Base-by-base conservation (phyloP, 2,113 vertebrate species). In the Eubucco bourcierii region DNA sequence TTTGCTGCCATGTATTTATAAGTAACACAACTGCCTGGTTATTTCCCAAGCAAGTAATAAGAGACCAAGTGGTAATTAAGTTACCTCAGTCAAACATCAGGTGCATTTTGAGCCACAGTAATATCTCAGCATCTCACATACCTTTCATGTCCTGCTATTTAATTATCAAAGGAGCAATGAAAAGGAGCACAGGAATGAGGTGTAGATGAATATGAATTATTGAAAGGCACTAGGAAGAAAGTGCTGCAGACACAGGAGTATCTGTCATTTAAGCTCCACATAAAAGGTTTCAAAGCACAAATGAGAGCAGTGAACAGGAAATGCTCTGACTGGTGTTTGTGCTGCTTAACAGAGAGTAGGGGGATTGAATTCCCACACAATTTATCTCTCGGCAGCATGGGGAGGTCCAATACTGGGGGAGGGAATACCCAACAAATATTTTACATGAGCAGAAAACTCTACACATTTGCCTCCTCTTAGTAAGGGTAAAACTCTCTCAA, bases 141-240 rank as follows among this genome's bases (percentile, higher is more conserved):
- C 55, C 75, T 66, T 66, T 90, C 78, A 41, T 53, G 78, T 89
- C 90, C 80, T n/a, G 56, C 60, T 80, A 66, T 6, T 94, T 93
- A 84, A 92, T 94, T 77, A 90, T 73, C 96, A 94, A 64, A 93
- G 95, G 71, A 90, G 90, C 84, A 90, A 71, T 85, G 94, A 90
- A 90, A 94, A 84, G 66, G 74, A 90, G 88, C 60, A 61, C 0
- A 0, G 87, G 71, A 82, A 84, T 52, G 78, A 88, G 75, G 71
- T 80, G 88, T 55, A 82, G 90, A 80, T 76, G 71, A 64, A 82
- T 53, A 80, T 93, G 87, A 93, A 95, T 92, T 94, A 94, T 92
- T 88, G 81, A 95, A 84, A 84, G 87, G 56, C 19, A 39, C n/a
- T 4, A 53, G 60, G 64, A 74, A 34, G 67, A 68, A 81, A 84